Evolutionary conservation across 2,888 invertebrate species (phyloP).

Genomic region (Temnothorax ravouxi): DNA sequence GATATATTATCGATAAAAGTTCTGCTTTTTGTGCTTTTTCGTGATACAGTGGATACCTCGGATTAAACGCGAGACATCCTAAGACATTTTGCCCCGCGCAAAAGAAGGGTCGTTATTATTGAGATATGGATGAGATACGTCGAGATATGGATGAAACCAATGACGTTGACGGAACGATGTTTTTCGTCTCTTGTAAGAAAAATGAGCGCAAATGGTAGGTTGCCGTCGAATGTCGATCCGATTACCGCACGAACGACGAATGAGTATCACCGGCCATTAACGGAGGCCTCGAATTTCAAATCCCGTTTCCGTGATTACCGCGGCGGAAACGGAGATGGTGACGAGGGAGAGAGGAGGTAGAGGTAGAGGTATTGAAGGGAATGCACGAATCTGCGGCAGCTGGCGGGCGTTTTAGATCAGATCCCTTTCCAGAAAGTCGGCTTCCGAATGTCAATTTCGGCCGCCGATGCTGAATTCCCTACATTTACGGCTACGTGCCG

Average conservation of each 20-base stretch:
- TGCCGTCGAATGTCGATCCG: conserved; percentile 72
- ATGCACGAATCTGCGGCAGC: conserved; percentile 60
- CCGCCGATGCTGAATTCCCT: conserved; percentile 44
- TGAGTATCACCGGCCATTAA: conserved; percentile 77
- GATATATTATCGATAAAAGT: neutral
- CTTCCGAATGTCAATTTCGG: conserved; percentile 68
- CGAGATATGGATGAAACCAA: conserved; percentile 51
- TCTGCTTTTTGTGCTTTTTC: neutral
- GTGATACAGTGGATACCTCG: neutral
- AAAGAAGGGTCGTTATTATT: conserved; percentile 28
- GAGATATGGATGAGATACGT: conserved; percentile 1
- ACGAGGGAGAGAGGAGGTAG: conserved; percentile 21
- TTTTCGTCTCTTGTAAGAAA: conserved; percentile 48
- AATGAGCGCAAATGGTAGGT: conserved; percentile 67
- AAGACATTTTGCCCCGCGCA: neutral
- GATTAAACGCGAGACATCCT: neutral
- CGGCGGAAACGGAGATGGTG: conserved; percentile 69
- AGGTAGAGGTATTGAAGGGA: conserved; percentile 39
- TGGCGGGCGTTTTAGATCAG: conserved; percentile 59
- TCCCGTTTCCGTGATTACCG: conserved; percentile 77
- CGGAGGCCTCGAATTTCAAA: conserved; percentile 79
- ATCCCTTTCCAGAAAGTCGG: conserved; percentile 57
- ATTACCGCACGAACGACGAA: conserved; percentile 70
- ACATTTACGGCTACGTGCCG: conserved; percentile 59
- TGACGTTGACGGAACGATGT: conserved; percentile 46